A percentile compares a stretch with the other conserved stretches of the same genome.
phyloP scores from a whole-genome alignment of 2,113 vertebrate species.

The Corydoras sp. region DNA sequence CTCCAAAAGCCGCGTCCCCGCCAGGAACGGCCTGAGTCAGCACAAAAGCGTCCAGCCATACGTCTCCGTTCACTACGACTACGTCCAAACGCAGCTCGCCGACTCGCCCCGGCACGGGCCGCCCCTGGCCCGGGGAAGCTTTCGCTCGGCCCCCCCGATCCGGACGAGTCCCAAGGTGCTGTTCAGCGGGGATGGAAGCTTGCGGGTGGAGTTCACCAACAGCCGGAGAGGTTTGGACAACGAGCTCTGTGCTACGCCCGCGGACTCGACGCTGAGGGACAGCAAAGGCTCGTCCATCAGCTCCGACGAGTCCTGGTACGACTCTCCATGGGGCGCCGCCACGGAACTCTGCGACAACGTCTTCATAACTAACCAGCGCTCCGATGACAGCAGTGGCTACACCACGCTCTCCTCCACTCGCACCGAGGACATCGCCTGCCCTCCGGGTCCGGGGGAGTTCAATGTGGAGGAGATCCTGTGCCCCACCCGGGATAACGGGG shows the following conservation, averaged over 20 bases:
- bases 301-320: conserved; percentile 89
- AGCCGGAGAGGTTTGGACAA: conserved; percentile 52
- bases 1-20: conserved; percentile 65
- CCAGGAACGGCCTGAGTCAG: conserved; percentile 67
- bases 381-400: conserved; percentile 48
- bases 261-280: conserved; percentile 67
- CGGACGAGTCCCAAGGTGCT: conserved; percentile 79
- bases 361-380: conserved; percentile 57
- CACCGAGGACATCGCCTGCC: conserved; percentile 41
- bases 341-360: conserved; percentile 67
- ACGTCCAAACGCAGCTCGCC: conserved; percentile 55
- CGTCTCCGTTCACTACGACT: conserved; percentile 65
- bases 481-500: conserved; percentile 5
- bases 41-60: conserved; percentile 72
- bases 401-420: conserved; percentile 49
- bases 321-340: conserved; percentile 80
- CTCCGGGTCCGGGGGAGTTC: conserved; percentile 15
- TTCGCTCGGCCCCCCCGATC: conserved; percentile 49
- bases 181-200: conserved; percentile 74
- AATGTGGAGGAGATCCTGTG: conserved; percentile 16
- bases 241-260: conserved; percentile 41
- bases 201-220: conserved; percentile 84
- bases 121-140: conserved; percentile 36
- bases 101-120: conserved; percentile 34
- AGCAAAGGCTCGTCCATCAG: conserved; percentile 89